Base-by-base conservation (phyloP, 2,113 vertebrate genomes). In the Oreotrochilus melanogaster region DNA sequence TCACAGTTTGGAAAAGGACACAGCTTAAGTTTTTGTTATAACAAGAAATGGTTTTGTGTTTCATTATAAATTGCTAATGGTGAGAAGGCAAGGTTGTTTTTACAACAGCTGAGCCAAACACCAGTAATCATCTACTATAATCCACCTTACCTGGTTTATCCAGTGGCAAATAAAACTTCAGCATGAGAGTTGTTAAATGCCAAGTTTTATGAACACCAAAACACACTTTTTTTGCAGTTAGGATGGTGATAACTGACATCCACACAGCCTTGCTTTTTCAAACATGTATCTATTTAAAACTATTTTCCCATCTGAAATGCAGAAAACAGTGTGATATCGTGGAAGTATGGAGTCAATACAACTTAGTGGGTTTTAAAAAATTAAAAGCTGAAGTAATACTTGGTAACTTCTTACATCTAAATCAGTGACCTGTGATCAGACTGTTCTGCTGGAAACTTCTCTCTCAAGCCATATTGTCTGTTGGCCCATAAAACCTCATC, bases 141-240 rank as follows among this genome's bases (percentile, higher is more conserved):
- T 57, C 22, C 28, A 47, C 50, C 4, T 45, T 82, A 47, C 7
- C 48, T 87, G 39, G 24, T 78, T 82, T 78, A 64, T 48, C 25
- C 31, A 43, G 47, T n/a, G 37, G 54, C 76, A 67, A 78, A 43
- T 39, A 54, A 74, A 72, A 42, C 10, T 76, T 58, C 15, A 43
- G 0, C 45, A 22, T 2, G 1, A 65, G 11, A 31, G 19, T 27
- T 74, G 19, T 57, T 57, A 12, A 0, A 45, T 18, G 33, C 17
- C 23, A 53, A 43, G 37, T 67, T 89, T 78, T 81, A 53, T 62
- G 31, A 84, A 51, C 21, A 54, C 27, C 5, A 18, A 39, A 88
- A 27, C 5, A 42, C 12, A n/a, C 18, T 19, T 62, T 60, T 85
- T 86, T 45, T 58, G 25, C 71, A 6, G 17, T 67, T 69, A 35